These are phyloP conservation scores for Heliconius aoede DNA, from an alignment of 2,888 invertebrate genomes.

Conservation along the genomic window DNA sequence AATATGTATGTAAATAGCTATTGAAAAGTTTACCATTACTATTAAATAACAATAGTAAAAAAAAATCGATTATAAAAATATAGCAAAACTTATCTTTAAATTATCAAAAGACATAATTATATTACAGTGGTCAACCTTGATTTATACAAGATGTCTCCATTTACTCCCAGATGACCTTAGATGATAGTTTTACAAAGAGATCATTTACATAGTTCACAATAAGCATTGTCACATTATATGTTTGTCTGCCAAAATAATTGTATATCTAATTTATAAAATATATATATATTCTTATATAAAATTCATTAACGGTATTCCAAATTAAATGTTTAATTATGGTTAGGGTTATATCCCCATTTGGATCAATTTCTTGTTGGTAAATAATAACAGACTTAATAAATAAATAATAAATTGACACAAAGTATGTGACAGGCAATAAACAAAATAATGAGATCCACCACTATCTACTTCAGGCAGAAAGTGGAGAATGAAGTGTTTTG, in stretches of 20 bases:
- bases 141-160: slow-evolving; percentile 40
- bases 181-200: slow-evolving; percentile 47
- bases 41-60: neutral
- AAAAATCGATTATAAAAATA: neutral
- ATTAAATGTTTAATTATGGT: neutral
- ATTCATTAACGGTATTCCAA: neutral
- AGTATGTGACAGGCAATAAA: neutral
- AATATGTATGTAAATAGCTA: neutral
- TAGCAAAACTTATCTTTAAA: neutral
- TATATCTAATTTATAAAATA: neutral
- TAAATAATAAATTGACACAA: too few relatives aligned
- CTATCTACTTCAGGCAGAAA: neutral
- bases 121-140: slow-evolving; percentile 44
- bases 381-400: too few relatives aligned
- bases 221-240: slow-evolving; percentile 23
- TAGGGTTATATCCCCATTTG: neutral
- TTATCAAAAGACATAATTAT: slow-evolving; percentile 34
- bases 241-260: neutral
- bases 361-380: neutral
- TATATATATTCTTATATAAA: neutral
- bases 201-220: slow-evolving; percentile 43
- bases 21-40: too few relatives aligned
- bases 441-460: neutral
- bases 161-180: slow-evolving; percentile 49
- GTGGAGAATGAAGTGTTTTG: neutral